Evolutionary conservation across 1,140 invertebrate species (phyloP).

Genomic region (Caenorhabditis brenneri): DNA sequence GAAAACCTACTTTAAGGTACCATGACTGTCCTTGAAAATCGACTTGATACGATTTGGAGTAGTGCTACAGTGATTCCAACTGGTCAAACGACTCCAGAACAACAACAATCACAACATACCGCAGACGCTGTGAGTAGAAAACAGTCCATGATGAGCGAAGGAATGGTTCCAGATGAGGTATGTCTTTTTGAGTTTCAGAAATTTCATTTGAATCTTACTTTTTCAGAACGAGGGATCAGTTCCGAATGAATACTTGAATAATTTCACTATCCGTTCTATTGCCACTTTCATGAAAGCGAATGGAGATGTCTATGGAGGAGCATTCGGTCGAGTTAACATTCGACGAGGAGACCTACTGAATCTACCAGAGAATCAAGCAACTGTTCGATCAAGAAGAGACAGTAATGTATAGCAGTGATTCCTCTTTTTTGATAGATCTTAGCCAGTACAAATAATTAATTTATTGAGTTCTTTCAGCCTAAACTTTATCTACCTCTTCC

Average conservation of each 20-base stretch:
- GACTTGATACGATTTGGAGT: conserved; percentile 26
- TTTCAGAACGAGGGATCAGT: conserved; percentile 15
- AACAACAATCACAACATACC: background rate
- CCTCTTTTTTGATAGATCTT: background rate
- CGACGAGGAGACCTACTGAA: conserved; percentile 31
- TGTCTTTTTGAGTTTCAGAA: background rate
- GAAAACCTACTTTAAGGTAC: background rate
- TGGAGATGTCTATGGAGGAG: conserved; percentile 47
- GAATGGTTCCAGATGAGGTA: conserved; percentile 27
- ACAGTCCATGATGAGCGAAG: background rate
- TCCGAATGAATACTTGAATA: conserved; percentile 40
- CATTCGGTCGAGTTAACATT: conserved; percentile 43
- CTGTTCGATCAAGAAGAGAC: background rate
- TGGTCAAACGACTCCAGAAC: background rate
- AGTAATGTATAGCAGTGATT: background rate
- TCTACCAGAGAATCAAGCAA: conserved; percentile 7
- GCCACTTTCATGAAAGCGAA: conserved; percentile 42
- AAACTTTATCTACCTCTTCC: background rate
- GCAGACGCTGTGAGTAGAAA: background rate
- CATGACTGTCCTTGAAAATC: conserved; percentile 32
- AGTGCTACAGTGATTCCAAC: background rate
- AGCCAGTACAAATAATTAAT: background rate
- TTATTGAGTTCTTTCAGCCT: background rate
- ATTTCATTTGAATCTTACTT: background rate
- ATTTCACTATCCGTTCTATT: conserved; percentile 47